These are phyloP conservation scores for Sternarchorhynchus goeldii DNA, from an alignment of 2,797 vertebrate species.

Conservation along the genomic window DNA sequence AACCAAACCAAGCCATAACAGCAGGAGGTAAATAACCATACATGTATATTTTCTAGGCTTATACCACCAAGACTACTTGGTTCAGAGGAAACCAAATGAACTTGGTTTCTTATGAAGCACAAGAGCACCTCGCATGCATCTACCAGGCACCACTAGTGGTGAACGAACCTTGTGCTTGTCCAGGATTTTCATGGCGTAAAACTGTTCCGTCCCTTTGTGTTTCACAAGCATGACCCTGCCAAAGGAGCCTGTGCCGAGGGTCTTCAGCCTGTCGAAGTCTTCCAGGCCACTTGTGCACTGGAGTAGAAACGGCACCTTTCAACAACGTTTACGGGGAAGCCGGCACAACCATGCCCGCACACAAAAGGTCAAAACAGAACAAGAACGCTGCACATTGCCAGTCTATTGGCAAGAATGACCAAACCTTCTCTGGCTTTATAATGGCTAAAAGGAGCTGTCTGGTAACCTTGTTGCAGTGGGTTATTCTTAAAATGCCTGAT, in stretches of 20 bases:
- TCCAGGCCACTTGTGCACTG: constrained; percentile 96
- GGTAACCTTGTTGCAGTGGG: too few species aligned
- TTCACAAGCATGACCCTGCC: constrained; percentile 99
- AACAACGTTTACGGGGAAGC: background rate
- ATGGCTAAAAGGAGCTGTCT: too few species aligned
- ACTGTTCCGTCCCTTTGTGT: constrained; percentile 96
- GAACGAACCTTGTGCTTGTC: constrained; percentile 97
- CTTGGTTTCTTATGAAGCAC: background rate
- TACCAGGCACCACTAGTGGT: background rate
- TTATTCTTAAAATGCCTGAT: too few species aligned
- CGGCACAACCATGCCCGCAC: too few species aligned
- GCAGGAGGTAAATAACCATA: constrained; percentile 22
- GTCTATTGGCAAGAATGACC: too few species aligned
- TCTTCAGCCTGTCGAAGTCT: constrained; percentile 98
- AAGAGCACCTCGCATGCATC: too few species aligned
- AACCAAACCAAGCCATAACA: background rate
- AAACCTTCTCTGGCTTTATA: too few species aligned
- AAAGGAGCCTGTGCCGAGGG: constrained; percentile 96
- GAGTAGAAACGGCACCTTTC: constrained; percentile 34
- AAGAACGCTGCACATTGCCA: too few species aligned
- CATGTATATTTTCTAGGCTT: background rate
- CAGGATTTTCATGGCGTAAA: constrained; percentile 99
- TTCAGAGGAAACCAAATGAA: too few species aligned
- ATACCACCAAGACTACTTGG: too few species aligned
- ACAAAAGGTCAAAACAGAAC: too few species aligned